Evolutionary conservation across 2,888 invertebrate species (phyloP), one percentile per base, ranked within the genome.

Genomic region (Stenodera caucasica): DNA sequence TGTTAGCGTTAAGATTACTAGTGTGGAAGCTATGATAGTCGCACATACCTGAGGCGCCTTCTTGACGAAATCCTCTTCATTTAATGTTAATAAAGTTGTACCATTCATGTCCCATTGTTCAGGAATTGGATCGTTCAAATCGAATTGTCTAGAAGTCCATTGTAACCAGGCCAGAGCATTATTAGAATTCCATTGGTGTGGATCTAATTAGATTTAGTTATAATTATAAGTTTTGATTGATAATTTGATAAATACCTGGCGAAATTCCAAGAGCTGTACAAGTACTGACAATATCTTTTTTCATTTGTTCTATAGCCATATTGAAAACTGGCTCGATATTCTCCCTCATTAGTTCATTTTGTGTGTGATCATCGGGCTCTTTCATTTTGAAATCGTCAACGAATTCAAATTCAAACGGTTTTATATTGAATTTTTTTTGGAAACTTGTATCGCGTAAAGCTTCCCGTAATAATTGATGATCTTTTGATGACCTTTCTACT

Each of bases 91-190:
- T 63, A 96, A 82, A 37, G 88, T 86, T 12, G 87, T 83, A 57
- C 96, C 96, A 69, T 91, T 88, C 84, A 94, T 89, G 66, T 88
- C 85, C 82, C 93, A 93, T 76, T 90, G 89, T 70, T 90, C 88
- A 61, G 90, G 83, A 23, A 86, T 85, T 51, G 90, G 88, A 78
- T 88, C 85, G 12, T 90, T 88, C 67, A 92, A 81, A 70, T 89
- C 87, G 79, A 90, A 90, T 78, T 94, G 92, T 74, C 90, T 86
- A 63, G 91, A 84, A 71, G 93, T 94, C 88, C 92, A 94, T 78
- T 90, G 86, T 62, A 96, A 85, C 96, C 96, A 97, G 21, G 92
- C 87, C 68, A 91, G 90, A 52, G 94, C 95, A 78, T 96, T 91
- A 61, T 88, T 86, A 14, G 87, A 83, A 71, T 88, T 90, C 96